Evolutionary conservation across 1,140 invertebrate genomes (phyloP).

Genomic region (Linepithema humile): DNA sequence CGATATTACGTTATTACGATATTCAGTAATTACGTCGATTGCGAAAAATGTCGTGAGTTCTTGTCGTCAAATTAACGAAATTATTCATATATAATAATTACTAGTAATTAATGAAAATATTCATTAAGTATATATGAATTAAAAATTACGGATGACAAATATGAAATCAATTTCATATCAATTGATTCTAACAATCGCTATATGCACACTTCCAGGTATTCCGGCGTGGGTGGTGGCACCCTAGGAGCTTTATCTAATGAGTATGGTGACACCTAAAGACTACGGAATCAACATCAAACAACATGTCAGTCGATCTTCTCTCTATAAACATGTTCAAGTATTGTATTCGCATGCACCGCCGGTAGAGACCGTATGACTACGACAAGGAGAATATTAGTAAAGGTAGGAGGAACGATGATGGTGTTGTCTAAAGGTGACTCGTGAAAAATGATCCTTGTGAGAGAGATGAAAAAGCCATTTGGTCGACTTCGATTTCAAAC

Average conservation of each 20-base stretch:
- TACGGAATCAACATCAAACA: constrained; percentile 76
- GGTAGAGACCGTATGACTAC: neutral
- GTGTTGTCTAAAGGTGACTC: constrained; percentile 74
- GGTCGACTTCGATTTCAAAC: neutral
- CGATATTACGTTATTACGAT: neutral
- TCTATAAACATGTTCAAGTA: constrained; percentile 75
- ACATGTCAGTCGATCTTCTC: constrained; percentile 73
- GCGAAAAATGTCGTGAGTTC: neutral
- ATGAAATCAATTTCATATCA: constrained; percentile 24
- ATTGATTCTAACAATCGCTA: constrained; percentile 37
- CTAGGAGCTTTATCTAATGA: constrained; percentile 69
- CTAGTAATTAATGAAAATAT: neutral
- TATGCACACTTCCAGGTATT: constrained; percentile 4
- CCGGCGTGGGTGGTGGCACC: constrained; percentile 68
- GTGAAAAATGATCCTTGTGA: constrained; percentile 81
- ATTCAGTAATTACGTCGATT: neutral
- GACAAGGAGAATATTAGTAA: constrained; percentile 25
- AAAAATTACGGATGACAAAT: neutral
- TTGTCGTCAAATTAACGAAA: no score
- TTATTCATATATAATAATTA: no score
- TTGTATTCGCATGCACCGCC: constrained; percentile 67
- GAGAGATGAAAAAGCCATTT: constrained; percentile 55
- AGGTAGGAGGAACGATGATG: constrained; percentile 40
- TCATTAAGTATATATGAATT: neutral
- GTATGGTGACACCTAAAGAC: constrained; percentile 75